These are phyloP conservation scores for Mythimna albipuncta DNA, from an alignment of 2,888 invertebrate species.

Conservation along the genomic window DNA sequence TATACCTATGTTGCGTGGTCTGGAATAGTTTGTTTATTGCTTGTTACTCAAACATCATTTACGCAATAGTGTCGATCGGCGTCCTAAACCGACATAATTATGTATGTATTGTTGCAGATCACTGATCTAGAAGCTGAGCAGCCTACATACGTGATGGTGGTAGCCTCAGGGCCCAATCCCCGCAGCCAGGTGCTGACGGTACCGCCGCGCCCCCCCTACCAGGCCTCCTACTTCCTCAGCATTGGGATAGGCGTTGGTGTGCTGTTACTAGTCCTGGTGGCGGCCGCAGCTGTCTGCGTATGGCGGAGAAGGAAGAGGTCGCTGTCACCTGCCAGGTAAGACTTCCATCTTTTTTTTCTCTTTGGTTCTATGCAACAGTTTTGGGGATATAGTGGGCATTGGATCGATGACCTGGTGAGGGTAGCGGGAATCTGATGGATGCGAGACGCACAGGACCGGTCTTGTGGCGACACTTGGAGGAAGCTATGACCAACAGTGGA, in stretches of 20 bases:
- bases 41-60: no score
- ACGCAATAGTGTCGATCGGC: no score
- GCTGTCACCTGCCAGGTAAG: slow-evolving; percentile 73
- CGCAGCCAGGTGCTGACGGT: slow-evolving; percentile 77
- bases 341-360: neutral
- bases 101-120: slow-evolving; percentile 67
- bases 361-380: neutral
- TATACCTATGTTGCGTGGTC: no score
- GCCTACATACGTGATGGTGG: slow-evolving; percentile 83
- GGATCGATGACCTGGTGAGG: no score
- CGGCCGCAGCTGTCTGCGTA: slow-evolving; percentile 83
- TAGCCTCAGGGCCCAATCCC: slow-evolving; percentile 67
- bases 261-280: slow-evolving; percentile 80
- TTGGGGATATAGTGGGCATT: no score
- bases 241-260: slow-evolving; percentile 87
- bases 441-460: no score
- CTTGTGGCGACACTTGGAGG: no score
- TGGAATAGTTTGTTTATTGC: no score
- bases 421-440: no score
- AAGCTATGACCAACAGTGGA: no score
- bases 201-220: slow-evolving; percentile 67
- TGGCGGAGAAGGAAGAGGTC: slow-evolving; percentile 83
- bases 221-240: slow-evolving; percentile 71
- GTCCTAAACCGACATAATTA: no score
- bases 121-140: slow-evolving; percentile 71